A percentile compares a stretch with the other conserved stretches of the same genome.
Conservation (phyloP, 2,888 invertebrate species). For the Cephus pygmeus region DNA sequence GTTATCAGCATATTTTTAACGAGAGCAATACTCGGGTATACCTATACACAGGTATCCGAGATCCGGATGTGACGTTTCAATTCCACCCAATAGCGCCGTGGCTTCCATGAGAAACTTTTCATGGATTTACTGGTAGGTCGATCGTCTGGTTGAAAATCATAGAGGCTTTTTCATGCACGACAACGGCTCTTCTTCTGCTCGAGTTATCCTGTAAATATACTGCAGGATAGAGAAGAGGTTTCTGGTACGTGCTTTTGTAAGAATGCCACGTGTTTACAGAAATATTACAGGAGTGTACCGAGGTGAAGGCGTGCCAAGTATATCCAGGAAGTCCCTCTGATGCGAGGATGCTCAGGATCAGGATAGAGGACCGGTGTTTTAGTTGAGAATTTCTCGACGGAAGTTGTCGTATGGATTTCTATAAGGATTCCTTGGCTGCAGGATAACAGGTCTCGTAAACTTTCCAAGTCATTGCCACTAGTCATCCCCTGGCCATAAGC, state of each 20-base stretch:
- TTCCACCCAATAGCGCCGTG: neutral
- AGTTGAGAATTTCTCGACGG: neutral
- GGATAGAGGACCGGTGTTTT: neutral
- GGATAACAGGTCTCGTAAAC: neutral
- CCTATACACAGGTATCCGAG: neutral
- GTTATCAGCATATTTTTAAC: neutral
- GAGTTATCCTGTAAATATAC: neutral
- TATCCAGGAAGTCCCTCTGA: neutral
- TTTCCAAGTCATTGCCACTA: neutral
- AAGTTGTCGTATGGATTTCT: neutral
- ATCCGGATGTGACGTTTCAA: neutral
- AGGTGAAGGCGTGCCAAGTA: neutral
- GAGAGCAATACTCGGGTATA: neutral
- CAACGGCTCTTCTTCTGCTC: neutral
- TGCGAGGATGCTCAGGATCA: neutral
- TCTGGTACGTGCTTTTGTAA: neutral
- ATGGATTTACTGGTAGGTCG: neutral
- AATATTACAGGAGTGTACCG: neutral
- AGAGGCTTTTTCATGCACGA: neutral
- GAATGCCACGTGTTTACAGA: neutral
- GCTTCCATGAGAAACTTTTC: neutral
- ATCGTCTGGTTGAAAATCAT: neutral
- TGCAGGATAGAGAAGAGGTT: neutral
- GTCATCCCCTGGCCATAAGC: neutral
- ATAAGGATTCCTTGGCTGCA: neutral